Conservation (phyloP, 1,140 invertebrate genomes). For the Apis dorsata region DNA sequence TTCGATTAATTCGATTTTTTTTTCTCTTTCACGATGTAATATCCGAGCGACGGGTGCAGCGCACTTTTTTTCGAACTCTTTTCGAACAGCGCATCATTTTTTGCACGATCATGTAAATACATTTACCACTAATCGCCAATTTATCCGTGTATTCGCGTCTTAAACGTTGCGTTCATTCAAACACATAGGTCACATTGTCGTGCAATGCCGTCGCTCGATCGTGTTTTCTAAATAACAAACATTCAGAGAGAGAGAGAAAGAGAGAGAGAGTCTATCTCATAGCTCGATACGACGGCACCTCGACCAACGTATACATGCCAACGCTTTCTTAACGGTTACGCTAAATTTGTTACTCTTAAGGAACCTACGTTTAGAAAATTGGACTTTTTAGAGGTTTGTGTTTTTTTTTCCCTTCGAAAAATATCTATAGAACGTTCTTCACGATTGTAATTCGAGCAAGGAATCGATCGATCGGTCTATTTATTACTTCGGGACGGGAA, state of each 20-base stretch:
- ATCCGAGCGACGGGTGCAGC: background rate
- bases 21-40: background rate
- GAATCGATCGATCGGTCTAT: slow-evolving; percentile 35
- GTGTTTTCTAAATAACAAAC: background rate
- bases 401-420: slow-evolving; percentile 32
- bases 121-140: slow-evolving; percentile 20
- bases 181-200: slow-evolving; percentile 1
- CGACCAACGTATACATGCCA: slow-evolving; percentile 21
- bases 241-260: background rate
- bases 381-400: slow-evolving; percentile 49
- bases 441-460: slow-evolving; percentile 27
- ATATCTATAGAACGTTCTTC: slow-evolving; percentile 44
- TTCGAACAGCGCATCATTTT: background rate
- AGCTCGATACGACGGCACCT: slow-evolving; percentile 39
- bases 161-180: too few relatives aligned
- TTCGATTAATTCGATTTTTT: background rate
- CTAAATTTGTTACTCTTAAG: slow-evolving; percentile 54
- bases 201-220: slow-evolving; percentile 6
- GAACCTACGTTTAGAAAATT: slow-evolving; percentile 61
- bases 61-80: background rate
- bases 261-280: background rate
- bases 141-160: slow-evolving; percentile 16
- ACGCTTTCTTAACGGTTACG: slow-evolving; percentile 45
- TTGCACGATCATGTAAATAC: slow-evolving; percentile 20
- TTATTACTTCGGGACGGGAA: background rate